Base-by-base conservation (phyloP, 2,797 vertebrate genomes). In the Agapornis canus region DNA sequence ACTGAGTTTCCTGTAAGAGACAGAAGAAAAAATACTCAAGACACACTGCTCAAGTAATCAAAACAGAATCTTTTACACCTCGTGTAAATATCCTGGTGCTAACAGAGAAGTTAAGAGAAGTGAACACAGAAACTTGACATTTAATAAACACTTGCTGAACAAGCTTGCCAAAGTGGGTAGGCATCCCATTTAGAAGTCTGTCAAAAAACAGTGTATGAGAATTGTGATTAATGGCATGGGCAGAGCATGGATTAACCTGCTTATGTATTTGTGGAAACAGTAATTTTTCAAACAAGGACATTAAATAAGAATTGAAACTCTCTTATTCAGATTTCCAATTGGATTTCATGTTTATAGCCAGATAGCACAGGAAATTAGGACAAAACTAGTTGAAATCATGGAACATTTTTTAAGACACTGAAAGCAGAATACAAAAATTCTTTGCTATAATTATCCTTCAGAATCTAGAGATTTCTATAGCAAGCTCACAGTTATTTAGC, bases 61-160 rank as follows among this genome's bases (percentile, higher is more conserved):
- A 70, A 81, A 69, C 21, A 27, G 17, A n/a, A 16, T n/a, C 11
- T 61, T 76, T 69, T 76, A 61, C 11, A 70, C 15, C 17, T 65
- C 3, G 35, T 35, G 35, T 35, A 76, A 82, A 27, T 19, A 73
- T 9, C n/a, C 17, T 16, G 17, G 32, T 76, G 27, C 17, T 86
- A 43, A 39, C 10, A 60, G 37, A 59, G 66, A 37, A 68, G 10
- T 21, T 8, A 57, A 57, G 52, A 70, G 11, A 59, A 51, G 7
- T 16, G 8, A 78, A 77, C 7, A 60, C 0, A 1, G n/a, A n/a
- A 81, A 56, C 45, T 0, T 5, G 3, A 48, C 51, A 6, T 52
- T 73, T 40, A 12, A 56, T 52, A 72, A 61, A 27, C 0, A 2
- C 23, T 47, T 68, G 15, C 21, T 43, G 16, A 27, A 78, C 37